Conservation (phyloP, 1,140 invertebrate species). For the Aethina tumida region DNA sequence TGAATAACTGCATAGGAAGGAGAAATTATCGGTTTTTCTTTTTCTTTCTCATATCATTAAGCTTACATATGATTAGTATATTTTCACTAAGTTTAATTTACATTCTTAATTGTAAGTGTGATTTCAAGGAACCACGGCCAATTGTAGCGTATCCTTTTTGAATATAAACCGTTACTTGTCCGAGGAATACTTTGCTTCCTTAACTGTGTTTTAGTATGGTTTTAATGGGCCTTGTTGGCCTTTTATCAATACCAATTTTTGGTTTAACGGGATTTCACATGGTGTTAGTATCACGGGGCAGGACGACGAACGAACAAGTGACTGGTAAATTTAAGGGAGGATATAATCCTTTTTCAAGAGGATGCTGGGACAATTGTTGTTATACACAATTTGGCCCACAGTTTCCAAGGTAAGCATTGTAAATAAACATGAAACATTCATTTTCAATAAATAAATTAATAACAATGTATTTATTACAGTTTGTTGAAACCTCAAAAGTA, state of each 20-base stretch:
- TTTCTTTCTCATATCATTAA: conserved; percentile 93
- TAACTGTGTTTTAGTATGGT: conserved; percentile 63
- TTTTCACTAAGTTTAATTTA: conserved; percentile 88
- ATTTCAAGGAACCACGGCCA: conserved; percentile 67
- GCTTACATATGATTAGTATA: conserved; percentile 95
- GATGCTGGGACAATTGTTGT: conserved; percentile 89
- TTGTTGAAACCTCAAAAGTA: conserved; percentile 44
- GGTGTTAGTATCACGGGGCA: conserved; percentile 89
- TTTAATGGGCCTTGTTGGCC: conserved; percentile 80
- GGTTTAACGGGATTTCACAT: conserved; percentile 97
- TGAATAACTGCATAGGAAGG: conserved; percentile 99
- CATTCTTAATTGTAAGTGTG: conserved; percentile 76
- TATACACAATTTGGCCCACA: conserved; percentile 92
- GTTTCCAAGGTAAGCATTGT: conserved; percentile 76
- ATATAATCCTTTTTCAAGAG: conserved; percentile 92
- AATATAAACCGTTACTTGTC: conserved; percentile 5
- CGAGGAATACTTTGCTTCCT: conserved; percentile 32
- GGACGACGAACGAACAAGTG: conserved; percentile 99
- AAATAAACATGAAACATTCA: not conserved
- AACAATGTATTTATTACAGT: too few species aligned
- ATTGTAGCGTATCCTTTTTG: conserved; percentile 87
- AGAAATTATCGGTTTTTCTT: conserved; percentile 98
- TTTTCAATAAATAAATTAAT: too few species aligned
- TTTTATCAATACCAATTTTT: conserved; percentile 93
- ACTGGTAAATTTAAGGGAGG: conserved; percentile 97